phyloP scores from a whole-genome alignment of 1,140 invertebrate genomes.

The Wiebesia pumilae region DNA sequence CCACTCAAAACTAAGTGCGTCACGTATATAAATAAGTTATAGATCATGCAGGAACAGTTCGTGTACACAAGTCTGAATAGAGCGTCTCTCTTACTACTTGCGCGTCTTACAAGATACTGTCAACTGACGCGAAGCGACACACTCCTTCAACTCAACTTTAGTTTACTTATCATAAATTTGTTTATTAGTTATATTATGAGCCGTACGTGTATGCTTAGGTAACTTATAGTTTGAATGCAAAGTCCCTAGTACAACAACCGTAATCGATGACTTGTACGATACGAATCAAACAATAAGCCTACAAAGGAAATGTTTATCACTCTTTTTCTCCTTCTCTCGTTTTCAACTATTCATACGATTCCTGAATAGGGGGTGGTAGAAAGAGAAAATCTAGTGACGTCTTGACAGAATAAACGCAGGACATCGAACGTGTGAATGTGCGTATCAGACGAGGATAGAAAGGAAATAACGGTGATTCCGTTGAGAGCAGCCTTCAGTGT shows the following conservation, averaged over 20 bases:
- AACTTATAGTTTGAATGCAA: not conserved
- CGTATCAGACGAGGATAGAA: not conserved
- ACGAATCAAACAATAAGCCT: not conserved
- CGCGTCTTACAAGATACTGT: not conserved
- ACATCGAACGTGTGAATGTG: not conserved
- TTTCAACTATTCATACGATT: not conserved
- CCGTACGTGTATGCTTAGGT: not conserved
- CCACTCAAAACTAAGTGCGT: not conserved
- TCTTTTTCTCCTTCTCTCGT: not conserved
- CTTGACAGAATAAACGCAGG: constrained; percentile 42
- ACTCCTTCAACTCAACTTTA: not conserved
- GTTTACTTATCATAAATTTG: not conserved
- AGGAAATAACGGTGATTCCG: not conserved
- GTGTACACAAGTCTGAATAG: not conserved
- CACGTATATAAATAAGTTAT: constrained; percentile 4
- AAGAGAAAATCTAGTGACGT: constrained; percentile 19
- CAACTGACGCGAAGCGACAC: not conserved
- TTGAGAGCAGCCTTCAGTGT: constrained; percentile 36
- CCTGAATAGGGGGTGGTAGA: not conserved
- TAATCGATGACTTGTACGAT: not conserved
- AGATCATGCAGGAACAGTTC: not conserved
- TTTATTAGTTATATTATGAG: not conserved
- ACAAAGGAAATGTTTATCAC: constrained; percentile 9
- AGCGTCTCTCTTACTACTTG: constrained; percentile 1
- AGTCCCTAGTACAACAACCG: not conserved